Evolutionary conservation across 2,888 invertebrate species (phyloP).

Genomic region (Xiphydria camelus): DNA sequence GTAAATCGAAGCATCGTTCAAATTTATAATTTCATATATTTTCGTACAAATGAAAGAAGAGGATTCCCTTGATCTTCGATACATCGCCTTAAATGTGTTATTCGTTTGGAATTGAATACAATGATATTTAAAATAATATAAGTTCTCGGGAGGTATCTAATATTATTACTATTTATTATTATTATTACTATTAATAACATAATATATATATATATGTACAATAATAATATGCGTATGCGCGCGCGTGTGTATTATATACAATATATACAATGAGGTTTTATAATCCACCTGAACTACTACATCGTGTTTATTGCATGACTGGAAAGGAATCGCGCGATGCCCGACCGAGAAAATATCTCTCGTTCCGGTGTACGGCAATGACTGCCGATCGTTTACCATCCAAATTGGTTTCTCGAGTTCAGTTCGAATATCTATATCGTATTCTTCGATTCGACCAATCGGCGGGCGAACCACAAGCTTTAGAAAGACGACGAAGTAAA

Average conservation of each 20-base stretch:
- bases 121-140: slow-evolving; percentile 38
- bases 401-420: too few relatives aligned
- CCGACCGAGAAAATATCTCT: not conserved
- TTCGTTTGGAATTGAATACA: slow-evolving; percentile 29
- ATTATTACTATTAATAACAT: slow-evolving; percentile 20
- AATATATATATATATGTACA: slow-evolving; percentile 12
- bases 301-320: slow-evolving; percentile 4
- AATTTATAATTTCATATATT: slow-evolving; percentile 36
- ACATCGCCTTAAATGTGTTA: slow-evolving; percentile 16
- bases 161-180: slow-evolving; percentile 33
- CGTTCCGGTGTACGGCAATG: not conserved
- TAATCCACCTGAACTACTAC: not conserved
- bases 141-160: slow-evolving; percentile 23
- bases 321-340: slow-evolving; percentile 3
- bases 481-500: too few relatives aligned
- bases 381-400: too few relatives aligned
- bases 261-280: slow-evolving; percentile 12
- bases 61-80: slow-evolving; percentile 25
- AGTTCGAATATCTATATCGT: too few relatives aligned
- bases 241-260: slow-evolving; percentile 14
- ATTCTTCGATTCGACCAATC: too few relatives aligned
- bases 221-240: slow-evolving; percentile 13
- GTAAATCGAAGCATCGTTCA: slow-evolving; percentile 20
- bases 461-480: too few relatives aligned
- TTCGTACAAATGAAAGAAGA: slow-evolving; percentile 35